Base-by-base conservation (phyloP, 2,113 vertebrate species). In the Phylloscopus trochiloides region DNA sequence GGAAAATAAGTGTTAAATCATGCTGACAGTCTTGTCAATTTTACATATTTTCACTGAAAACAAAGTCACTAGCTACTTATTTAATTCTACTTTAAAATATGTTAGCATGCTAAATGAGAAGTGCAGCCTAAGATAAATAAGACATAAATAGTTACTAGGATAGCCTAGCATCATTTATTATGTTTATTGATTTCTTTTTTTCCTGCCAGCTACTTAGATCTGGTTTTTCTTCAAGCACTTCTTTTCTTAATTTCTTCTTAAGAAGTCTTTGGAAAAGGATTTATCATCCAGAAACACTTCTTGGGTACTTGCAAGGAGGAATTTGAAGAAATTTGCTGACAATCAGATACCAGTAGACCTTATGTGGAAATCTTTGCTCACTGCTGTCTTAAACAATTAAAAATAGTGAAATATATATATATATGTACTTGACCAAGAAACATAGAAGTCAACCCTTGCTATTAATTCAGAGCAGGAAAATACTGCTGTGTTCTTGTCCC, bases 121-220 rank as follows among this genome's bases (percentile, higher is more conserved):
- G n/a, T 24, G 11, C 55, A 72, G 31, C 70, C 73, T 51, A 88
- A 92, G 77, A 93, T 57, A 85, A 97, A 92, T 89, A 94, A 68
- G 62, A 88, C 50, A 94, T 57, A 86, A 97, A 96, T 86, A 95
- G 94, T 94, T 97, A 94, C 90, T 92, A 72, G 48, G 72, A 87
- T 61, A 92, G 54, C 55, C 38, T 52, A 95, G 62, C 79, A 88
- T 74, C 2, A 67, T 92, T 96, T 90, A 47, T 47, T 89, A 81
- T 89, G 93, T 96, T 88, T 71, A 76, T 36, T 94, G 10, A 22
- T 92, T 51, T 82, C 6, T 70, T 90, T 91, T 31, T 40, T 59
- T 22, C 88, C 80, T 63, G 12, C 48, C 73, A 94, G 78, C 72
- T 79, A 94, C 54, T 61, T 48, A 85, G 66, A 86, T 57, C 40